phyloP scores from a whole-genome alignment of 2,113 vertebrate species.

The Anas platyrhynchos region DNA sequence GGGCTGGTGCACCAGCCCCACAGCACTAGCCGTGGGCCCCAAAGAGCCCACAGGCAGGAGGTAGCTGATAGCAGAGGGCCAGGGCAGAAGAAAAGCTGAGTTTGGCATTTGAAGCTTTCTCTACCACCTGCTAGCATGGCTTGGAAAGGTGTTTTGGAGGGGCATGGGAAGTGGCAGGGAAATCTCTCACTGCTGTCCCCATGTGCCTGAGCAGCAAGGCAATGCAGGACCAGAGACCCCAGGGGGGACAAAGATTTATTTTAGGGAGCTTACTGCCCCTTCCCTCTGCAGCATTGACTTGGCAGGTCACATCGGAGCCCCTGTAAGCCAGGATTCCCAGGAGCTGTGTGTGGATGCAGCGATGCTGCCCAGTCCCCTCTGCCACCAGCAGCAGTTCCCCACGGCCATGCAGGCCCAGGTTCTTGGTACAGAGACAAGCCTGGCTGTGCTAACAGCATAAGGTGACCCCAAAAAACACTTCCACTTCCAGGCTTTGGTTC shows the following conservation, averaged over 20 bases:
- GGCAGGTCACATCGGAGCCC: background rate
- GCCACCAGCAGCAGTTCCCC: background rate
- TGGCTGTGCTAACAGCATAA: background rate
- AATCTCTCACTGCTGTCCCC: too few species aligned
- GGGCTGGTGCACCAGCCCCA: too few species aligned
- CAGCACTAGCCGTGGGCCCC: background rate
- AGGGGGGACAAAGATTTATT: background rate
- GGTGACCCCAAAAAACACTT: background rate
- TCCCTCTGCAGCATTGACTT: background rate
- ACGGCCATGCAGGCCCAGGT: background rate
- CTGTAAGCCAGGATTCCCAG: background rate
- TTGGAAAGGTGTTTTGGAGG: background rate
- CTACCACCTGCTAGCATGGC: background rate
- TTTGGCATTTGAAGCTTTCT: background rate
- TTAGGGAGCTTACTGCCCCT: background rate
- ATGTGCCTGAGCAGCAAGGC: background rate
- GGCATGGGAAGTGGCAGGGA: background rate
- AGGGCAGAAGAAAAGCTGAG: background rate
- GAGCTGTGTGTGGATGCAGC: background rate
- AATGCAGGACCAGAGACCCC: fast-evolving
- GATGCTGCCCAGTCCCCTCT: background rate
- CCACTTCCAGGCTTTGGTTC: background rate
- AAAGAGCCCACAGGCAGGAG: background rate
- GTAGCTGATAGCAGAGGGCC: background rate
- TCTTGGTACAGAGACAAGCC: fast-evolving